Base-by-base conservation (phyloP, 2,888 invertebrate genomes). In the Trachelus stipa region DNA sequence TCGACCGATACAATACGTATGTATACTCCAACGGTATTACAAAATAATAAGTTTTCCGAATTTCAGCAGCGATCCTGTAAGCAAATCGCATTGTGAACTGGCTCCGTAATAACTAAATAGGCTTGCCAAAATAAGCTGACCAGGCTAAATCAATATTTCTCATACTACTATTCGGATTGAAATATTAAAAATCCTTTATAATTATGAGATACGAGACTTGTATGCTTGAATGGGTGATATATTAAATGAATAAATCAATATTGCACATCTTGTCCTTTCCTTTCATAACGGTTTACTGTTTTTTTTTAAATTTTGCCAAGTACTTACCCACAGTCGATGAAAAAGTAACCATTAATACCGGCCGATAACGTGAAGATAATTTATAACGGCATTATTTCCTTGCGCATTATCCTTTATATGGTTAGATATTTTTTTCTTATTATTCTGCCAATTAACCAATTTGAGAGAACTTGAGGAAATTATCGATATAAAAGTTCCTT, bases 191-290 rank as follows among this genome's bases (percentile, higher is more conserved):
- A 23, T 71, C 11, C 71, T 71, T 71, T 71, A 76, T 69, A 79
- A 80, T 84, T 84, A 83, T 83, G 83, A 85, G 83, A 83, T 84
- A 84, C 76, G 84, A 87, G 85, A 85, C 85, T 85, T 88, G 85
- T 88, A 86, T 84, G 88, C 87, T 87, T 87, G 80, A 87, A 85
- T 88, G 85, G 84, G 87, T 84, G 85, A 87, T 85, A 83, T 83
- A 87, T 86, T 82, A 87, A 87, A 87, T 85, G 81, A 34, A 15
- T 15, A 40, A 40, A 40, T 40, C 9, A 85, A 85, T 82, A 88
- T 83, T 82, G 83, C 82, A 83, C 81, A 80, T 80, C 77, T 69
- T 34, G 56, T 56, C 23, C 9, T 23, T 56, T 56, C 23, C 23
- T 56, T 56, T 23, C 1, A 9, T 23, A 56, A 56, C 23, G 56